Base-by-base conservation (phyloP, 2,888 invertebrate species). In the Drosophila demipolita region DNA sequence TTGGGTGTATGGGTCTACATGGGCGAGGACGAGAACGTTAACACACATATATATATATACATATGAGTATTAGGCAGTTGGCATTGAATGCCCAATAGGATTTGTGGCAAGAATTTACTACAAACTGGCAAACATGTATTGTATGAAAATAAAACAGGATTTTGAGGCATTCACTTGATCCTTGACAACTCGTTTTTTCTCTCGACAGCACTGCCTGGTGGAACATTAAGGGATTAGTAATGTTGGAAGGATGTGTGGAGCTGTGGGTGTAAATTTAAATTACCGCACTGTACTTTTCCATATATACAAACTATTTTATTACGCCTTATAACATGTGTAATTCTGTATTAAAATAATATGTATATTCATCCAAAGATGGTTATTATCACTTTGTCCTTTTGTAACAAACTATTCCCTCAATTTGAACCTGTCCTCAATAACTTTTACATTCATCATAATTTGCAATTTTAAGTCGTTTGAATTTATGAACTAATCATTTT, bases 71-170 rank as follows among this genome's bases (percentile, higher is more conserved):
- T 45, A 45, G 54, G 38, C 35, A 42, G 57, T 26, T 49, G 38
- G 48, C 57, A 49, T 53, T 75, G 75, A 49, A 55, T 53, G 53
- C 70, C 66, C 75, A 63, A 52, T 61, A 63, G 78, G 79, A 78
- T 78, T 78, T 78, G 71, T 52, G 78, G 63, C 66, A 59, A 67
- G 61, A 78, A 78, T 78, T 78, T 78, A 78, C 71, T 78, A 78
- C 71, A 75, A 71, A 74, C 71, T 75, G 74, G 62, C 66, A 71
- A 71, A 50, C 74, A 71, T 71, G 55, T 61, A 55, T 48, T 53
- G 55, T 40, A 69, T 78, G 62, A 55, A 76, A 72, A 76, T 76
- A 59, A 76, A 76, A 67, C 64, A 54, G 75, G 77, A 77, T 76
- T 76, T 64, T 60, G 55, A 69, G 57, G 60, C 62, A 78, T 78